Conservation (phyloP, 1,140 invertebrate genomes). For the Odontomachus brunneus region DNA sequence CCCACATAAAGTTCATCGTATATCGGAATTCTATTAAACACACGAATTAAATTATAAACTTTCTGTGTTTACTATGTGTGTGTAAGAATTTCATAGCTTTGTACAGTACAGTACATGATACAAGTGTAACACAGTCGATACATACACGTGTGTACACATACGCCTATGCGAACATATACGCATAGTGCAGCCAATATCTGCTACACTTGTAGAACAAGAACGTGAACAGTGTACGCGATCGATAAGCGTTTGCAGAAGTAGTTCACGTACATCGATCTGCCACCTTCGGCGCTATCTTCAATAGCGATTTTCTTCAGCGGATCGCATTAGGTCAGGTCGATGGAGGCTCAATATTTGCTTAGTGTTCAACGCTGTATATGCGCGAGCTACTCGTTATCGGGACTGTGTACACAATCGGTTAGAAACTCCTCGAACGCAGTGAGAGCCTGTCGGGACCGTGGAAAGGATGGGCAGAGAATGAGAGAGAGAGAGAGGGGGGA, state of each 20-base stretch:
- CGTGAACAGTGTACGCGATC: conserved; percentile 26
- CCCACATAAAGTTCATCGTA: neutral
- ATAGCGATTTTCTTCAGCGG: conserved; percentile 49
- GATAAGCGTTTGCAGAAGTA: conserved; percentile 46
- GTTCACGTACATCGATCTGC: conserved; percentile 16
- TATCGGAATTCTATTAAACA: neutral
- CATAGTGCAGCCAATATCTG: neutral
- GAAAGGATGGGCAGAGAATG: neutral
- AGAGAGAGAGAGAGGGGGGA: conserved; percentile 5
- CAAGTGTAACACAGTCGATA: no score
- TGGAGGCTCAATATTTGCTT: conserved; percentile 69
- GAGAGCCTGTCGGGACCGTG: conserved; percentile 25
- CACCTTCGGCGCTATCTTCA: conserved; percentile 8
- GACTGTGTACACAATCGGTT: conserved; percentile 65
- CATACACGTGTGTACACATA: neutral
- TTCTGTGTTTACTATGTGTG: no score
- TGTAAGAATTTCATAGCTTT: no score
- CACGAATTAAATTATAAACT: neutral
- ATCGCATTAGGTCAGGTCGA: conserved; percentile 51
- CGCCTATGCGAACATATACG: no score
- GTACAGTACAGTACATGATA: no score
- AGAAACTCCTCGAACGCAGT: conserved; percentile 55
- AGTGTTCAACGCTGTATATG: conserved; percentile 54
- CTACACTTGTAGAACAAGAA: conserved; percentile 34
- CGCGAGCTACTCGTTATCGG: conserved; percentile 61